Percentiles rank a stretch among this genome's conserved stretches.
phyloP scores from a whole-genome alignment of 2,797 vertebrate species.

The Phylloscopus collybita region DNA sequence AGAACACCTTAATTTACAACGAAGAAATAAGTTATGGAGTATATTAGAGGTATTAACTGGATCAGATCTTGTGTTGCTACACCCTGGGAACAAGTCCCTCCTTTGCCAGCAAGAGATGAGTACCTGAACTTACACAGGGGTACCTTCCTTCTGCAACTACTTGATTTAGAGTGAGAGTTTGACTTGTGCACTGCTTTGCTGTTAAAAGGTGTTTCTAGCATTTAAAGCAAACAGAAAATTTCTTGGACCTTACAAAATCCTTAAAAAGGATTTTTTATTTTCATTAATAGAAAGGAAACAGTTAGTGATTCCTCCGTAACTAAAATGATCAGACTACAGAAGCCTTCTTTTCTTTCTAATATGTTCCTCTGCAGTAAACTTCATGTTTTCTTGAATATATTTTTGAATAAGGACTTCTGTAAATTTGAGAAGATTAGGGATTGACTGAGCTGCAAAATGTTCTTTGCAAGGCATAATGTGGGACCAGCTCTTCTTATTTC shows the following conservation, averaged over 20 bases:
- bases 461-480: not conserved
- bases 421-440: not conserved
- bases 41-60: not conserved
- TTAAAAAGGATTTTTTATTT: not conserved
- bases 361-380: not conserved
- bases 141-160: not conserved
- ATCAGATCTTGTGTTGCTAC: not conserved
- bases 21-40: not conserved
- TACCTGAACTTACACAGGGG: accelerated
- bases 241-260: not conserved
- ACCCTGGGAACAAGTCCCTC: not conserved
- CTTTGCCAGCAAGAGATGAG: not conserved
- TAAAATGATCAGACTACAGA: not conserved
- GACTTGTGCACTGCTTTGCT: not conserved
- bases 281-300: not conserved
- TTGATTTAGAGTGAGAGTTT: not conserved
- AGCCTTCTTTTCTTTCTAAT: not conserved
- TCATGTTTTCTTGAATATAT: not conserved
- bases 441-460: not conserved
- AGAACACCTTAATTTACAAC: not conserved
- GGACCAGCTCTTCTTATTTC: not conserved
- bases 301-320: not conserved
- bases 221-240: not conserved
- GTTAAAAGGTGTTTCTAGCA: not conserved
- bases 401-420: not conserved